Evolutionary conservation across 2,113 vertebrate genomes (phyloP).

Genomic region (Stegostoma tigrinum): DNA sequence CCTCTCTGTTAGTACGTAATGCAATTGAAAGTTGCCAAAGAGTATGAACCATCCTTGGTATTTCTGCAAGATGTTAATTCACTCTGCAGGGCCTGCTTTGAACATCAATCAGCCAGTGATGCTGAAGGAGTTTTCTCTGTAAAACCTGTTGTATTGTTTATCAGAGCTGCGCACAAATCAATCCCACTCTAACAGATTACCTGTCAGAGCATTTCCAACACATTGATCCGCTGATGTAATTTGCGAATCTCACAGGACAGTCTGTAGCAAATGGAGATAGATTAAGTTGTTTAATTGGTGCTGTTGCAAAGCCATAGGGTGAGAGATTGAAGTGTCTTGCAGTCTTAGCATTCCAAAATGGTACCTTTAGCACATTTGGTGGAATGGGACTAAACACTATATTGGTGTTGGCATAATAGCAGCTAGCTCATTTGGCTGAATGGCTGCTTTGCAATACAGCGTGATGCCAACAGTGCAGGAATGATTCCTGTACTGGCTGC

Average conservation of each 20-base stretch:
- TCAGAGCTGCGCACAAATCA: not conserved
- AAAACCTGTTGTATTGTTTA: not conserved
- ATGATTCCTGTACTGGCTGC: no score
- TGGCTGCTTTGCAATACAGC: no score
- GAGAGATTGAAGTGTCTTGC: not conserved
- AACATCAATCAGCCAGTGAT: not conserved
- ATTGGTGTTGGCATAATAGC: not conserved
- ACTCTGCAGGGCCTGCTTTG: not conserved
- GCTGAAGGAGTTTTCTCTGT: not conserved
- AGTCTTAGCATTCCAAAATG: not conserved
- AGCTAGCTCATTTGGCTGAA: no score
- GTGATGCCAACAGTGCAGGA: no score
- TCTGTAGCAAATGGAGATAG: not conserved
- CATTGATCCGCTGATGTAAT: not conserved
- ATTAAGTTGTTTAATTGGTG: constrained; percentile 14
- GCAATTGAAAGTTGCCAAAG: not conserved
- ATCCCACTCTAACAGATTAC: constrained; percentile 30
- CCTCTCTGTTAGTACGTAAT: no score
- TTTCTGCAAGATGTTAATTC: not conserved
- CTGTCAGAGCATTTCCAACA: constrained; percentile 21
- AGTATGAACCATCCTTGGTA: not conserved
- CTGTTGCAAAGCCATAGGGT: not conserved
- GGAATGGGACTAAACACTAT: not conserved
- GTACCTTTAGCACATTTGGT: not conserved
- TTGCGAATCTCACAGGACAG: not conserved